Base-by-base conservation (phyloP, 2,113 vertebrate species). In the Hemiscyllium ocellatum region DNA sequence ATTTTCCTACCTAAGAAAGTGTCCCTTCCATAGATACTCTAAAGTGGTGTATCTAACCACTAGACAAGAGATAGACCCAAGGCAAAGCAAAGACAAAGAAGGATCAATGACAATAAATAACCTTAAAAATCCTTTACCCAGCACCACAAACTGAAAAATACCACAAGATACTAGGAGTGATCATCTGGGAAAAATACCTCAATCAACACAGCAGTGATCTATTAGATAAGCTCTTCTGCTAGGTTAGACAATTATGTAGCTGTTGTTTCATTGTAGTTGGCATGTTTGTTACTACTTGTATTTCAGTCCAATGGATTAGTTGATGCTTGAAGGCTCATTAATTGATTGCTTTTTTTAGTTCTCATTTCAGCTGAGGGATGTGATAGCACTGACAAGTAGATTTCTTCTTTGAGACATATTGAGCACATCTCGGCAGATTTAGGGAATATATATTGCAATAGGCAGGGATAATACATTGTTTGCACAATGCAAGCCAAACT, bases 331-430 rank as follows among this genome's bases (percentile, higher is more conserved):
- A 76, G 69, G 47, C 69, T 2, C 68, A 95, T 95, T 95, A 95
- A 95, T 95, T 72, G 47, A 95, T 95, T 52, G 12, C 47, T 72
- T 72, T 72, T 61, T 29, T 33, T 65, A 61, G 56, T 90, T 90
- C 87, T 65, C 24, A 90, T 90, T 83, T 61, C 50, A 95, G 22
- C 19, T 52, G 47, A 94, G 7, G 69, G 4, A 50, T 70, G 94
- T 95, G 94, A 50, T 42, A 95, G 69, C 37, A 70, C 94, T 95
- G 69, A 72, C 94, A 95, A 72, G 47, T 95, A 52, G 69, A 95
- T 26, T 68, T 52, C 47, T 95, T 95, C 29, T 89, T 52, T 95
- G n/a, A n/a, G 22, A 66, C 50, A 47, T 70, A 95, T 52, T 72
- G 68, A 52, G 8, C 29, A 29, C 24, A 29, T 72, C 69, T 50